These are phyloP conservation scores for Myiozetetes cayanensis DNA, from an alignment of 2,113 vertebrate species.

Conservation along the genomic window DNA sequence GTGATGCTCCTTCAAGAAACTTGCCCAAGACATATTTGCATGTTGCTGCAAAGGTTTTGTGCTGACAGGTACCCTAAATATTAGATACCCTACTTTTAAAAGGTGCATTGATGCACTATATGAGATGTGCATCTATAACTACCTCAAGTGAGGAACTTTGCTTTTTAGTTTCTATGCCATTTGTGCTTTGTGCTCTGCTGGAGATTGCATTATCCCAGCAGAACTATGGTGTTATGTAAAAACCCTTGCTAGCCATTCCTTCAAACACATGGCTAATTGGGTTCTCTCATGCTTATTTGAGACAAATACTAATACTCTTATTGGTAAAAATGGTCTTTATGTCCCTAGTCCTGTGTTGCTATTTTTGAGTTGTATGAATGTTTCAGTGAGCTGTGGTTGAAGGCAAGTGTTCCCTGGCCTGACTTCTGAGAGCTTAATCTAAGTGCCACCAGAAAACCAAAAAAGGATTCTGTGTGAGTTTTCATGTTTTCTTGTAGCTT, in stretches of 20 bases:
- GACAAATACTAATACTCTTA: background rate
- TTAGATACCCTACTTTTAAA: background rate
- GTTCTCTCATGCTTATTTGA: background rate
- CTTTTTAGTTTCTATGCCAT: background rate
- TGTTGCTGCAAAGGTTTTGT: background rate
- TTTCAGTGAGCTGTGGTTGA: background rate
- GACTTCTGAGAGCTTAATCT: background rate
- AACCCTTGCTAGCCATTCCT: background rate
- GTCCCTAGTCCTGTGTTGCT: background rate
- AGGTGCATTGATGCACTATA: background rate
- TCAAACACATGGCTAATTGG: background rate
- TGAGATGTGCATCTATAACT: rapidly evolving
- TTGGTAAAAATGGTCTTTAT: background rate
- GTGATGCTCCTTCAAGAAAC: background rate
- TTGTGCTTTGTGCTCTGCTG: background rate
- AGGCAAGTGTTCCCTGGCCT: background rate
- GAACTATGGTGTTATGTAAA: background rate
- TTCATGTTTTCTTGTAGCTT: background rate
- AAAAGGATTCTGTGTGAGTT: background rate
- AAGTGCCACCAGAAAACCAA: background rate
- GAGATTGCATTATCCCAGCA: background rate
- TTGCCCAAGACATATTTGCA: rapidly evolving
- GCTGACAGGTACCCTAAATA: background rate
- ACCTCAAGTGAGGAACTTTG: background rate
- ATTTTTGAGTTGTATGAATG: background rate